Percentiles rank a stretch among this genome's conserved stretches.
These are phyloP conservation scores for Holothuria glaberrima DNA, from an alignment of 35 echinoderm and acorn worm species.

Conservation along the genomic window DNA sequence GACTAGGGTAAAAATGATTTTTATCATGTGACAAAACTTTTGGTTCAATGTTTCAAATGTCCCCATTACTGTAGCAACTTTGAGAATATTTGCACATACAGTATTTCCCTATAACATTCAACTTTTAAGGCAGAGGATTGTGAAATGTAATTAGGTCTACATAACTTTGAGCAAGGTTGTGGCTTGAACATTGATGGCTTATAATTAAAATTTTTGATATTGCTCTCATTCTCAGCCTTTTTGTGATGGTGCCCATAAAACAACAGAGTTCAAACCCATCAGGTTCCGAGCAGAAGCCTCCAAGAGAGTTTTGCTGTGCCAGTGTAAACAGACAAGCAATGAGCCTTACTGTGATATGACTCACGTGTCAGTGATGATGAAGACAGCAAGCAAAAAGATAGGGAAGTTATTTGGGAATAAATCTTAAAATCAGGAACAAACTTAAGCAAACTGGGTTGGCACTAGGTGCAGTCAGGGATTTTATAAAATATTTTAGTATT, in stretches of 20 bases:
- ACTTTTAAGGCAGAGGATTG: no score
- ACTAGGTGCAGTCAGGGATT: no score
- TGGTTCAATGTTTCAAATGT: no score
- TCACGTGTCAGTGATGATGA: slow-evolving; percentile 73
- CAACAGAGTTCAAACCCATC: slow-evolving; percentile 82
- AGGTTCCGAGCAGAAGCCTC: slow-evolving; percentile 65
- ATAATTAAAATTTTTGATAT: neutral
- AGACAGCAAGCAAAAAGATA: slow-evolving; percentile 37
- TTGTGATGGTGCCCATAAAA: slow-evolving; percentile 88
- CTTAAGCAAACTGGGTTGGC: no score
- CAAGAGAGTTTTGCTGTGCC: slow-evolving; percentile 72
- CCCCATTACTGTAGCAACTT: no score
- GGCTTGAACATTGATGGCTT: no score
- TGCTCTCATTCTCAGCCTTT: slow-evolving; percentile 73
- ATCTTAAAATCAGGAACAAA: neutral
- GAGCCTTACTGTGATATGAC: slow-evolving; percentile 90
- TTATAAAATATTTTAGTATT: no score
- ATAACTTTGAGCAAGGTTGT: neutral
- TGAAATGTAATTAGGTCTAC: neutral
- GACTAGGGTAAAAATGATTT: no score
- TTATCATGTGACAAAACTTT: no score
- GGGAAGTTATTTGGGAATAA: slow-evolving; percentile 8
- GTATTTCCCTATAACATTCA: no score
- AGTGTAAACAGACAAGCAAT: slow-evolving; percentile 92
- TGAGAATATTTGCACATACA: neutral